Percentiles rank a stretch among this genome's conserved stretches.
phyloP scores from a whole-genome alignment of 2,113 vertebrate species.

The Burhinus oedicnemus region DNA sequence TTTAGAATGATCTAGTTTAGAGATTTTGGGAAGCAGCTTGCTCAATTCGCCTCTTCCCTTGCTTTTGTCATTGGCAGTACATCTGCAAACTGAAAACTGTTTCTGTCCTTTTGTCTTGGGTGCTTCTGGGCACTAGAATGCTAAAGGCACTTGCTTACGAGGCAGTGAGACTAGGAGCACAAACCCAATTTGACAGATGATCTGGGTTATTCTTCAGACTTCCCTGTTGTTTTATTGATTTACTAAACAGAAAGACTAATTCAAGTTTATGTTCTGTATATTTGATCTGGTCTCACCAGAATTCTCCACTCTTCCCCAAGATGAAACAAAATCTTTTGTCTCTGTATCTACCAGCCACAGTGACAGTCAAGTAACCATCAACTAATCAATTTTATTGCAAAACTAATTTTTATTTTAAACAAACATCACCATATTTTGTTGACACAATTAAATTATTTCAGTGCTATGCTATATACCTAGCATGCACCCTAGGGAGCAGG shows the following conservation, averaged over 20 bases:
- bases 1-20: constrained; percentile 50
- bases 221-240: constrained; percentile 75
- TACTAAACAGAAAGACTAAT: constrained; percentile 74
- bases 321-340: constrained; percentile 67
- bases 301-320: constrained; percentile 21
- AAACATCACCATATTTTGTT: constrained; percentile 72
- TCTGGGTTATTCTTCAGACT: constrained; percentile 44
- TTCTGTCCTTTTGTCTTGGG: constrained; percentile 62
- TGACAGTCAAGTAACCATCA: constrained; percentile 61
- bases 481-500: constrained; percentile 66
- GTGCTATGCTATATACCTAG: constrained; percentile 57
- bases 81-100: constrained; percentile 21
- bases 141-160: constrained; percentile 54
- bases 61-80: constrained; percentile 23
- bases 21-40: constrained; percentile 45
- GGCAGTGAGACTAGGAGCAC: constrained; percentile 53
- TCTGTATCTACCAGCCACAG: constrained; percentile 52
- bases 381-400: constrained; percentile 70
- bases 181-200: constrained; percentile 67
- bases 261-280: constrained; percentile 66
- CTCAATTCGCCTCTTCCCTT: constrained; percentile 2
- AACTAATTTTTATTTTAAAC: constrained; percentile 77
- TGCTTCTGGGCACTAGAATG: constrained; percentile 34
- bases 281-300: constrained; percentile 62
- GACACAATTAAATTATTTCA: constrained; percentile 78